Evolutionary conservation across 2,113 vertebrate genomes (phyloP).

Genomic region (Heterotis niloticus): DNA sequence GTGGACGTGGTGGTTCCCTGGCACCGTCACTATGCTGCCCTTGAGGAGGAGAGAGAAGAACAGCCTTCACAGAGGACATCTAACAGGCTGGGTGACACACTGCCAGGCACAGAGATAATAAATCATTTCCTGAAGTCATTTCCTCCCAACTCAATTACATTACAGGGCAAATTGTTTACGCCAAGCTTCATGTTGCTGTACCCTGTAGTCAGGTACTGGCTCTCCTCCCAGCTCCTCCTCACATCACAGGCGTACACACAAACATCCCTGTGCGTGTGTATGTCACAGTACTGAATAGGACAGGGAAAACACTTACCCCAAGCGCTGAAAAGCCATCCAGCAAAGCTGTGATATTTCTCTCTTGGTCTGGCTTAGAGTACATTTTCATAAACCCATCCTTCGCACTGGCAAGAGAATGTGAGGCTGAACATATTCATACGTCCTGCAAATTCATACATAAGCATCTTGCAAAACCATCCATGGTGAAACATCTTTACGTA

Average conservation of each 20-base stretch:
- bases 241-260: not conserved
- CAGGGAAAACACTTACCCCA: constrained; percentile 45
- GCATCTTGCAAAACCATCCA: no score
- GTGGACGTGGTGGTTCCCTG: constrained; percentile 55
- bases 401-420: constrained; percentile 44
- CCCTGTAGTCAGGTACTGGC: no score
- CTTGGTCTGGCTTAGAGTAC: constrained; percentile 23
- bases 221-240: no score
- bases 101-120: constrained; percentile 10
- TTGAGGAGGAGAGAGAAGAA: constrained; percentile 33
- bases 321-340: constrained; percentile 35
- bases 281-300: not conserved
- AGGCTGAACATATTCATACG: not conserved
- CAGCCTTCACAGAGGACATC: not conserved
- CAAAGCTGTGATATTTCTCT: constrained; percentile 15
- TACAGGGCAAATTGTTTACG: no score
- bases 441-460: no score
- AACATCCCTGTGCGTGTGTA: not conserved
- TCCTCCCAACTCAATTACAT: not conserved
- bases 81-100: constrained; percentile 18
- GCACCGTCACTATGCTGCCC: constrained; percentile 39
- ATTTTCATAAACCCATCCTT: constrained; percentile 50
- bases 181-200: no score
- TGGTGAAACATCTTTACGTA: no score
- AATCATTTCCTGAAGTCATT: not conserved